phyloP scores from a whole-genome alignment of 2,797 vertebrate genomes.

The Zenarchopterus dispar region DNA sequence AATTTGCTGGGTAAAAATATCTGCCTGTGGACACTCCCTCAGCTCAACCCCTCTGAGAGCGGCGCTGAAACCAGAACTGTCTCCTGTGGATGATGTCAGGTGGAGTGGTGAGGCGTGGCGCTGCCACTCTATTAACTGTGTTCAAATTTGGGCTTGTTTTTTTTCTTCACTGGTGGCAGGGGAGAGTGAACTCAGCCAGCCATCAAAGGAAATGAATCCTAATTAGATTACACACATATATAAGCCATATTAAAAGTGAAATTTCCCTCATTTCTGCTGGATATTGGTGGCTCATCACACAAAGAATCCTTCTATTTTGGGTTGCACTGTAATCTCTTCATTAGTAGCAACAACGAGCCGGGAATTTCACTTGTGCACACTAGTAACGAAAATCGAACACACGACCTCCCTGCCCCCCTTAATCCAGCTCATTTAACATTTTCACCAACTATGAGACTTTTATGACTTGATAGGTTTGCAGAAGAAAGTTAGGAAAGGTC shows the following conservation, averaged over 20 bases:
- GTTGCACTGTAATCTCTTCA: too few relatives aligned
- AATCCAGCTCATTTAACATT: too few relatives aligned
- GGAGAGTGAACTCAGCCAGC: too few relatives aligned
- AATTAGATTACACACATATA: not conserved
- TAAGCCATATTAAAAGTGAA: not conserved
- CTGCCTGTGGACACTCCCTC: slow-evolving; percentile 9
- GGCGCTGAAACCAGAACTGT: slow-evolving; percentile 23
- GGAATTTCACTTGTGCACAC: too few relatives aligned
- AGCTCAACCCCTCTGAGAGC: slow-evolving; percentile 5
- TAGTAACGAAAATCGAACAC: too few relatives aligned
- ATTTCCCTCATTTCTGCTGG: not conserved
- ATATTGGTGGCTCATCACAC: not conserved
- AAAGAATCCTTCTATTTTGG: not conserved
- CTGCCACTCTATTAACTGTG: not conserved
- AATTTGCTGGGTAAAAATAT: slow-evolving; percentile 1
- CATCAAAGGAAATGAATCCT: not conserved
- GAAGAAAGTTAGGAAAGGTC: too few relatives aligned
- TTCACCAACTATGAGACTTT: too few relatives aligned
- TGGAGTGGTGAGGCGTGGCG: slow-evolving; percentile 1
- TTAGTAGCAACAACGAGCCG: too few relatives aligned
- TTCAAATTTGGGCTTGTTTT: slow-evolving; percentile 10
- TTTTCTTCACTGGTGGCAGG: not conserved
- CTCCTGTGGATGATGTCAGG: slow-evolving; percentile 29
- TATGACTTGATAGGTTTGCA: too few relatives aligned
- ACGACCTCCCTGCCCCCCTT: too few relatives aligned